phyloP scores from a whole-genome alignment of 2,113 vertebrate species.

The Bubo blakistoni region DNA sequence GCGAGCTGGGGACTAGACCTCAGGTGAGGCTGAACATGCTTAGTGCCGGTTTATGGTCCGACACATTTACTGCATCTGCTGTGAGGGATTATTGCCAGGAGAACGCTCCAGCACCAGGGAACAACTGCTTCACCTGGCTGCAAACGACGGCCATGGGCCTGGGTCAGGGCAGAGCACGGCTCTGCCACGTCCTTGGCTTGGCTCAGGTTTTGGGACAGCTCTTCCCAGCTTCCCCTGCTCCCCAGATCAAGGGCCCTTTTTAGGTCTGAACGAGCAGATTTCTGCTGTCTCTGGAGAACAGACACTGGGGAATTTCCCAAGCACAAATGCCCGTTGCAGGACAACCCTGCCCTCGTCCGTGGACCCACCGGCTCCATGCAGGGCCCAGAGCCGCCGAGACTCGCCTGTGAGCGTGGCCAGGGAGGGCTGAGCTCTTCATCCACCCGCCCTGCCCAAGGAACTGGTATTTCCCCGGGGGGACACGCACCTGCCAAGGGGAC shows the following conservation, averaged over 20 bases:
- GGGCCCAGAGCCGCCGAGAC: not conserved
- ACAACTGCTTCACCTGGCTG: not conserved
- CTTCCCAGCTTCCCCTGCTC: not conserved
- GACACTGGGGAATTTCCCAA: not conserved
- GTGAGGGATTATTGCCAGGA: not conserved
- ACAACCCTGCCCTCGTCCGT: not conserved
- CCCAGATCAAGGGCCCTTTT: not conserved
- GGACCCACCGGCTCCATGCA: not conserved
- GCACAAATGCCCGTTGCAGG: rapidly evolving
- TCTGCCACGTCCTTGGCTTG: not conserved
- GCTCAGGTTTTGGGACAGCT: not conserved
- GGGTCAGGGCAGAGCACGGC: not conserved
- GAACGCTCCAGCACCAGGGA: not conserved
- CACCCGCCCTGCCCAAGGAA: not conserved
- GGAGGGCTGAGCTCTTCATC: not conserved
- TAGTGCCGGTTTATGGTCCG: not conserved
- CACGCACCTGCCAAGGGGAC: not conserved
- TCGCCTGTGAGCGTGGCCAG: rapidly evolving
- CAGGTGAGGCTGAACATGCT: not conserved
- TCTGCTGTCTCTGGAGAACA: not conserved
- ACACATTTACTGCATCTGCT: not conserved
- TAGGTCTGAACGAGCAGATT: not conserved
- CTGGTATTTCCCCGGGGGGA: too few relatives aligned
- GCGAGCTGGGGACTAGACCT: not conserved
- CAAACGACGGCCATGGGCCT: not conserved